Evolutionary conservation across 2,113 vertebrate genomes (phyloP).

Genomic region (Lagenorhynchus albirostris): DNA sequence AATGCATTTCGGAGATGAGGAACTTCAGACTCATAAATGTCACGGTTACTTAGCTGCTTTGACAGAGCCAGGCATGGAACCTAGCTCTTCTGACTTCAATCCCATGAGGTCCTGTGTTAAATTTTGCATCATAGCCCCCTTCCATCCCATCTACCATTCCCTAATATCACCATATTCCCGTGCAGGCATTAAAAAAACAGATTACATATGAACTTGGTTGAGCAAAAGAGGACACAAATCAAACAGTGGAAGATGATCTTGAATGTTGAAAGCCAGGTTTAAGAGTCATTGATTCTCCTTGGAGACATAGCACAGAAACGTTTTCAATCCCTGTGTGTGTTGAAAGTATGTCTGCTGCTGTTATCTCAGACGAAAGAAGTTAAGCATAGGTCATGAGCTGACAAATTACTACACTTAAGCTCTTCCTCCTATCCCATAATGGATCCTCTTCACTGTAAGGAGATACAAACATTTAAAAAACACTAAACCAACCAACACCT

Average conservation of each 20-base stretch:
- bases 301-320: neutral
- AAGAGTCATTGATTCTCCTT: neutral
- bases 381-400: neutral
- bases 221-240: neutral
- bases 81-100: neutral
- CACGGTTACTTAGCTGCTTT: neutral
- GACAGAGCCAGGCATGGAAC: neutral
- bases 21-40: neutral
- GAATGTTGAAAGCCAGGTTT: neutral
- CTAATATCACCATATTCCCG: neutral
- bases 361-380: neutral
- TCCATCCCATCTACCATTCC: neutral
- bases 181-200: neutral
- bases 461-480: slow-evolving; percentile 30
- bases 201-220: neutral
- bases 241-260: neutral
- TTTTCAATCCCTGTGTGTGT: neutral
- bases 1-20: neutral
- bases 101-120: neutral
- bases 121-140: neutral
- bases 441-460: slow-evolving; percentile 24
- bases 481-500: slow-evolving; percentile 2
- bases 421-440: neutral
- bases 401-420: slow-evolving; percentile 55
- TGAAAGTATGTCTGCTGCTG: neutral